A percentile compares a stretch with the other conserved stretches of the same genome.
Conservation (phyloP, 2,797 vertebrate species). For the Sarcoramphus papa region DNA sequence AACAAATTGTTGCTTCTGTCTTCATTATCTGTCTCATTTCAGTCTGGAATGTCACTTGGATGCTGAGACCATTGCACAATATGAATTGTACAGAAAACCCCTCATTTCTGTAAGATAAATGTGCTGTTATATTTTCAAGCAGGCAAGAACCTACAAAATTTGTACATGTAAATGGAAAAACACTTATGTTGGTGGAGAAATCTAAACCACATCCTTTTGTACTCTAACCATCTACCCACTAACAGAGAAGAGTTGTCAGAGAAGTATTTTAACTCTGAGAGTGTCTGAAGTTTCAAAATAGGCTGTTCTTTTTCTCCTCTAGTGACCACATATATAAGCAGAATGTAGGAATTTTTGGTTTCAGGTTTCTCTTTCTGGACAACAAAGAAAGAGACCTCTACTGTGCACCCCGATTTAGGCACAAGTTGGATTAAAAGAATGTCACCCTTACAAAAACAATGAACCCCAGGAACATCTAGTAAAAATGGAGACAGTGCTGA, state of each 20-base stretch:
- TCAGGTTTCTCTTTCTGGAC: neutral
- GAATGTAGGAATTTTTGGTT: neutral
- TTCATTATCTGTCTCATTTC: neutral
- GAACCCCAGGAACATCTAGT: neutral
- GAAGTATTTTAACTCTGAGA: neutral
- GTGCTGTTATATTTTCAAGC: neutral
- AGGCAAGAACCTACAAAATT: neutral
- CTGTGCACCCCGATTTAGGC: neutral
- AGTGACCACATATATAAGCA: neutral
- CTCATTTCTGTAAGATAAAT: neutral
- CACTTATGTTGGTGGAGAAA: neutral
- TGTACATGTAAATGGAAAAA: neutral
- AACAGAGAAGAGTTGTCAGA: neutral
- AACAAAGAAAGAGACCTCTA: neutral
- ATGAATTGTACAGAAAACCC: neutral
- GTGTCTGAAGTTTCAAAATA: neutral
- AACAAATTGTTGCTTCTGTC: constrained; percentile 1
- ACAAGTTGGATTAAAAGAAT: neutral
- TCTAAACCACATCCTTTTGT: neutral
- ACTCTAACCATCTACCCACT: neutral
- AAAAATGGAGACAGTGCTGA: neutral
- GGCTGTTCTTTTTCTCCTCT: neutral
- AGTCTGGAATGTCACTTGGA: neutral
- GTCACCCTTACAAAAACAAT: neutral
- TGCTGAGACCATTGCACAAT: neutral